Percentiles rank a stretch among this genome's conserved stretches.
Conservation (phyloP, 2,113 vertebrate species). For the Amphiprion ocellaris region DNA sequence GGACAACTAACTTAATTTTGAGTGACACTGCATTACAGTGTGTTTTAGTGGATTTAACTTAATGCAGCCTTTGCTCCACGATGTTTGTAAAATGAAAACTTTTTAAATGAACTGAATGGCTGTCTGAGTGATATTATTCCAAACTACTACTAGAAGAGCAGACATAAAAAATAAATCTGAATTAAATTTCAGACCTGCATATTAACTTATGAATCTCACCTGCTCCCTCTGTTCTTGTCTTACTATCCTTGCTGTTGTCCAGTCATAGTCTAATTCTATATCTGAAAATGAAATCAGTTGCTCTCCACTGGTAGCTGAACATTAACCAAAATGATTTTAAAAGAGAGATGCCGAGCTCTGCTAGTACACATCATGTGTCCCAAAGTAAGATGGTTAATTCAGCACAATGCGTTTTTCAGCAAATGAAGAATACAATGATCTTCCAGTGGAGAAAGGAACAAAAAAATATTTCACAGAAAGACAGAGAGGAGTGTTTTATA, state of each 20-base stretch:
- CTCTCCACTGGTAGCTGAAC: constrained; percentile 1
- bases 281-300: neutral
- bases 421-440: too few relatives aligned
- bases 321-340: constrained; percentile 4
- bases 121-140: neutral
- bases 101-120: neutral
- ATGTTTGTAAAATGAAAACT: neutral
- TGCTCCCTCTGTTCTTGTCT: constrained; percentile 1
- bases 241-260: constrained; percentile 7
- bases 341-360: neutral
- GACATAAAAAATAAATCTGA: neutral
- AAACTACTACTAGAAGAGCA: neutral
- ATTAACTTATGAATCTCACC: neutral
- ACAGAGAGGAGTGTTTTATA: neutral
- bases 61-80: too few relatives aligned
- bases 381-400: too few relatives aligned
- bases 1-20: too few relatives aligned
- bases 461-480: neutral
- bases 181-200: neutral
- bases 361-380: neutral
- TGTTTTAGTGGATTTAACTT: too few relatives aligned
- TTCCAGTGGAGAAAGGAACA: neutral
- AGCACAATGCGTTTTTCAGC: too few relatives aligned
- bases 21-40: too few relatives aligned
- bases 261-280: neutral